Conservation (phyloP, 92 coral and sea anemone genomes). For the Epizoanthus illoricatus region DNA sequence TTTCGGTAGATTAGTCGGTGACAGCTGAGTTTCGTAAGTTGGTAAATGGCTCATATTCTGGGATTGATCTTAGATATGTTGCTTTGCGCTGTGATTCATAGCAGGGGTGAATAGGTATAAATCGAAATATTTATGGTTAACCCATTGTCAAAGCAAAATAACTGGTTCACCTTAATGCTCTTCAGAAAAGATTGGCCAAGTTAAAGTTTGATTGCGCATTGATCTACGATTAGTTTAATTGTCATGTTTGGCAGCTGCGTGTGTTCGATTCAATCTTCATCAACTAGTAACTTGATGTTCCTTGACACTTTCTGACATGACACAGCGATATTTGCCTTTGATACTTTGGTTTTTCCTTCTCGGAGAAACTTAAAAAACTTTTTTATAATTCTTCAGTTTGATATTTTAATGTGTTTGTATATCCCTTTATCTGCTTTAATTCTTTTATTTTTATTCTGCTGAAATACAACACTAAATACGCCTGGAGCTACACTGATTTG, state of each 20-base stretch:
- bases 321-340: neutral
- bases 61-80: too few species aligned
- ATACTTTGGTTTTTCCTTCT: neutral
- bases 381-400: neutral
- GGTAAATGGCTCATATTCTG: too few species aligned
- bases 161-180: neutral
- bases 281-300: neutral
- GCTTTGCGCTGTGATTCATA: too few species aligned
- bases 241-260: neutral
- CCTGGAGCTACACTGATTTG: neutral
- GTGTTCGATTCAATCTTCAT: slow-evolving; percentile 7
- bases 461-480: neutral
- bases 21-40: neutral
- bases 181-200: neutral
- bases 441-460: neutral
- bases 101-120: too few species aligned
- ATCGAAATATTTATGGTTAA: too few species aligned
- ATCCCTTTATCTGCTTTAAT: neutral
- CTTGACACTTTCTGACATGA: slow-evolving; percentile 20
- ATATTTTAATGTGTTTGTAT: neutral
- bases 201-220: neutral
- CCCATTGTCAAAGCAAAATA: too few species aligned
- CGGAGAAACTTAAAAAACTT: neutral
- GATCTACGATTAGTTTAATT: neutral
- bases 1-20: neutral